Conservation (phyloP, 1,140 invertebrate species). For the Lasaia peninsularis region DNA sequence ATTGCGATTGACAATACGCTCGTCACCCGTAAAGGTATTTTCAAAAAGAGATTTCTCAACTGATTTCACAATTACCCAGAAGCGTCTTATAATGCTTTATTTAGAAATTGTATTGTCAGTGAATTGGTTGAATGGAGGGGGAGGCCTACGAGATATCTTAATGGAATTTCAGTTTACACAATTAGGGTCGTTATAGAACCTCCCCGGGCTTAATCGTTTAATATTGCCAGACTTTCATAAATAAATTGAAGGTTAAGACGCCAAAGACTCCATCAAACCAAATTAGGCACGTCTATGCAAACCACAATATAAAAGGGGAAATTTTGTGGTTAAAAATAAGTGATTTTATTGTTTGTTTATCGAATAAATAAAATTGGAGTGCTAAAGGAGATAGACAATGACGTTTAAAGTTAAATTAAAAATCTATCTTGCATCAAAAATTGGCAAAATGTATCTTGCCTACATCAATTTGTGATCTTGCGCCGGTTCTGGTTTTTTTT, state of each 20-base stretch:
- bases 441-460: too few relatives aligned
- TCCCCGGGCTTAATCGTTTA: neutral
- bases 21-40: neutral
- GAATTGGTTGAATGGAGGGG: neutral
- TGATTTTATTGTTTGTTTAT: too few relatives aligned
- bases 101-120: constrained; percentile 10
- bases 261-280: neutral
- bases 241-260: constrained; percentile 11
- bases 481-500: too few relatives aligned
- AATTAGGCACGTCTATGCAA: neutral
- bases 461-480: too few relatives aligned
- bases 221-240: constrained; percentile 9
- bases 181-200: constrained; percentile 11
- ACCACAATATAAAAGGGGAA: too few relatives aligned
- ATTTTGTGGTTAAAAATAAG: too few relatives aligned
- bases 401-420: too few relatives aligned
- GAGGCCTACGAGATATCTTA: constrained; percentile 8
- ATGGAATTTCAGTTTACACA: constrained; percentile 12
- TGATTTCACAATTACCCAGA: constrained; percentile 5
- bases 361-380: too few relatives aligned
- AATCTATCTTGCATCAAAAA: too few relatives aligned
- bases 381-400: too few relatives aligned
- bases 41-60: neutral
- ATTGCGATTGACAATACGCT: neutral
- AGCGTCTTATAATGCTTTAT: neutral